phyloP scores from a whole-genome alignment of 2,113 vertebrate species.

The Tamias sibiricus region DNA sequence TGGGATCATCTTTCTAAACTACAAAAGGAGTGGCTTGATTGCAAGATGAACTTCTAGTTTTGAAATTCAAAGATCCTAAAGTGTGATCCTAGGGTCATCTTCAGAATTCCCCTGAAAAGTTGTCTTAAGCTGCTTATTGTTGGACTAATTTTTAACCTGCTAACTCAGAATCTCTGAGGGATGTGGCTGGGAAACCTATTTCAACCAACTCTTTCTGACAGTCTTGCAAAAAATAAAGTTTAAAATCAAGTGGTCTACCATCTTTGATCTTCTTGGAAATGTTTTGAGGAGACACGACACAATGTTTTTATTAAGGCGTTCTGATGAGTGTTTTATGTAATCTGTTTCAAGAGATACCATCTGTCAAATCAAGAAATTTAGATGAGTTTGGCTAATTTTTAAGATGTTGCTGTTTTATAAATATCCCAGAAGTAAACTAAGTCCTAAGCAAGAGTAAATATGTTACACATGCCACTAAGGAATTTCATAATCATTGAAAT shows the following conservation, averaged over 20 bases:
- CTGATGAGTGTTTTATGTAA: constrained; percentile 13
- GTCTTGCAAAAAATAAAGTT: background rate
- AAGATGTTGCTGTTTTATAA: constrained; percentile 5
- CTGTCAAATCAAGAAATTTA: constrained; percentile 52
- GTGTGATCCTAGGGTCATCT: background rate
- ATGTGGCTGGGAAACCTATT: background rate
- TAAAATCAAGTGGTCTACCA: background rate
- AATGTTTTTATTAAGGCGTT: background rate
- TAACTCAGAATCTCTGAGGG: background rate
- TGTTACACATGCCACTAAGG: background rate
- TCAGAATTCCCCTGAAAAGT: background rate
- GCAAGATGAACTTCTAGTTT: background rate
- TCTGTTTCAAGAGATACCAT: constrained; percentile 38
- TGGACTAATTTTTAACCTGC: background rate
- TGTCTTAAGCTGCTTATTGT: background rate
- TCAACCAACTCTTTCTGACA: background rate
- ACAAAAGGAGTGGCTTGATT: background rate
- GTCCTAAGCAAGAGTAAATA: background rate
- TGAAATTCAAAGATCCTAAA: background rate
- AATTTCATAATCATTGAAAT: background rate
- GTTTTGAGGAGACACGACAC: background rate
- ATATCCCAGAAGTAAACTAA: constrained; percentile 35
- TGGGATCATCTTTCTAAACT: background rate
- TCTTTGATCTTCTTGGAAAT: constrained; percentile 13
- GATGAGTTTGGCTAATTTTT: constrained; percentile 42